Percentiles rank a stretch among this genome's conserved stretches.
phyloP scores from a whole-genome alignment of 2,888 invertebrate species.

The Cephus pulcher region DNA sequence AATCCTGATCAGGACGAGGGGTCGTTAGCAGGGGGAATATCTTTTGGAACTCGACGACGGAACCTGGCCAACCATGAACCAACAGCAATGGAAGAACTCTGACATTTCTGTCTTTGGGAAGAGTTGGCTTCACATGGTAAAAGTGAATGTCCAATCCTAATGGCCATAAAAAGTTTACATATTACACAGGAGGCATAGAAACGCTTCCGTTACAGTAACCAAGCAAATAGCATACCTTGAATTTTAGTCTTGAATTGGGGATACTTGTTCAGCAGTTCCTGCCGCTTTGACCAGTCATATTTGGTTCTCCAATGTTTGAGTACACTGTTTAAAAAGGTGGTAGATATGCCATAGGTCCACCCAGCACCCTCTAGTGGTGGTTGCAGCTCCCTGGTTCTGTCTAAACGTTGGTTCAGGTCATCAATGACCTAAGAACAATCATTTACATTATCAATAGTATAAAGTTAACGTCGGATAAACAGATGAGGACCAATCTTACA shows the following conservation, averaged over 20 bases:
- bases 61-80: slow-evolving; percentile 90
- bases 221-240: slow-evolving; percentile 69
- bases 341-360: slow-evolving; percentile 87
- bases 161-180: background rate
- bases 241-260: slow-evolving; percentile 82
- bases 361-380: slow-evolving; percentile 75
- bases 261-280: slow-evolving; percentile 78
- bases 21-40: slow-evolving; percentile 76
- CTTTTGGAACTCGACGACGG: slow-evolving; percentile 83
- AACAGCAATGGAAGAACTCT: slow-evolving; percentile 76
- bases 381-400: slow-evolving; percentile 68
- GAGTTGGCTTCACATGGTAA: slow-evolving; percentile 74
- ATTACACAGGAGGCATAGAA: no score
- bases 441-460: background rate
- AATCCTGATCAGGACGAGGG: slow-evolving; percentile 68
- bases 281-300: slow-evolving; percentile 80
- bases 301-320: slow-evolving; percentile 83
- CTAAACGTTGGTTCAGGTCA: slow-evolving; percentile 73
- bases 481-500: slow-evolving; percentile 58
- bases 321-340: slow-evolving; percentile 74
- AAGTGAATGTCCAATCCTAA: slow-evolving; percentile 79
- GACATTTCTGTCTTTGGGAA: slow-evolving; percentile 53
- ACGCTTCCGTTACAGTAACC: background rate
- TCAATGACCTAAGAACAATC: slow-evolving; percentile 68
- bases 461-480: background rate